Conservation (phyloP, 2,888 invertebrate genomes). For the Rhagonycha fulva region DNA sequence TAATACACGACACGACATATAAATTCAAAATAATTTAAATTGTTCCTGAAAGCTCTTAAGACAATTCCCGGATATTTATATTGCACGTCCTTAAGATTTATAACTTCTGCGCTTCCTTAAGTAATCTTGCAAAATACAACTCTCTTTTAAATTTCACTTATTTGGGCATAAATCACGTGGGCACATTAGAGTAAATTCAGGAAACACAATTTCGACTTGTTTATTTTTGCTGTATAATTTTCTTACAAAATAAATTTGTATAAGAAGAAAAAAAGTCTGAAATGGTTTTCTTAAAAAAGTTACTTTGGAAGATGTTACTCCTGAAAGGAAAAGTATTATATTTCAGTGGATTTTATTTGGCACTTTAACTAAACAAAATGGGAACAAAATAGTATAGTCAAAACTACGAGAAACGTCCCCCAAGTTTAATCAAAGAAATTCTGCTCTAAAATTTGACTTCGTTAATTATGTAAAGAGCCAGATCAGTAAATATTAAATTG, state of each 20-base stretch:
- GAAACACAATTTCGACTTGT: not conserved
- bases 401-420: too few relatives aligned
- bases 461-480: too few relatives aligned
- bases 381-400: not conserved
- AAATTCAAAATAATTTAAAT: not conserved
- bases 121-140: not conserved
- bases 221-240: not conserved
- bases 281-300: too few relatives aligned
- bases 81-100: not conserved
- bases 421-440: too few relatives aligned
- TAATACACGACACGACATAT: not conserved
- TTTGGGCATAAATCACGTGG: not conserved
- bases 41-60: not conserved
- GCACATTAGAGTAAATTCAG: not conserved
- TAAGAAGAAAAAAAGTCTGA: too few relatives aligned
- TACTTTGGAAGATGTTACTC: not conserved
- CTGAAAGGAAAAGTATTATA: not conserved
- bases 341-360: not conserved
- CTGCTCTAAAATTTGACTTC: too few relatives aligned
- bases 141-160: not conserved
- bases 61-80: not conserved
- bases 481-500: too few relatives aligned
- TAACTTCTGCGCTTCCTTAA: not conserved
- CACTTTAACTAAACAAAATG: not conserved
- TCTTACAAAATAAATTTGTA: not conserved